Evolutionary conservation across 2,797 vertebrate genomes (phyloP).

Genomic region (Pteropus rufus): DNA sequence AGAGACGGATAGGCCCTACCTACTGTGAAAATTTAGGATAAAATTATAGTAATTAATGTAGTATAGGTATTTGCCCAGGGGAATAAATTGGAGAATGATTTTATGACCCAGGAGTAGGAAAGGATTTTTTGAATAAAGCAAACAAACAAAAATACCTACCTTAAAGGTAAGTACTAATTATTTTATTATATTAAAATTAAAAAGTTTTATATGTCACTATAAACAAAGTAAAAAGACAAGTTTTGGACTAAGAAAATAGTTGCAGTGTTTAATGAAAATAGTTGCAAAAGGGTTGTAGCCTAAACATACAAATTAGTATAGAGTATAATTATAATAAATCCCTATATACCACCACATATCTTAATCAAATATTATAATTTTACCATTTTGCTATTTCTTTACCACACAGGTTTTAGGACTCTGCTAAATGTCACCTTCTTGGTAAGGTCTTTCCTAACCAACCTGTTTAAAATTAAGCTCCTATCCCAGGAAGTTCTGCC

Average conservation of each 20-base stretch:
- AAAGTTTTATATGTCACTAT: neutral
- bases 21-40: neutral
- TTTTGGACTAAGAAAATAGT: neutral
- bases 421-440: neutral
- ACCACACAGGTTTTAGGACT: neutral
- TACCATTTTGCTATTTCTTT: neutral
- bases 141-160: neutral
- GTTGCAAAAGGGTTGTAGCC: neutral
- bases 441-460: neutral
- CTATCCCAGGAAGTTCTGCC: neutral
- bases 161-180: neutral
- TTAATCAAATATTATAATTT: neutral
- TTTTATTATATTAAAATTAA: neutral
- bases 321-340: neutral
- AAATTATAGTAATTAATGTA: neutral
- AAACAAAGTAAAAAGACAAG: constrained; percentile 8
- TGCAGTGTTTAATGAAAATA: neutral
- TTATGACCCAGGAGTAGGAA: neutral
- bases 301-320: neutral
- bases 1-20: neutral
- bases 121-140: neutral
- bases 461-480: neutral
- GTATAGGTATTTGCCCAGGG: neutral
- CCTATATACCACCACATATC: neutral
- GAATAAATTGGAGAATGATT: neutral